phyloP scores from a whole-genome alignment of 2,888 invertebrate species.

The Melangyna quadrimaculata region DNA sequence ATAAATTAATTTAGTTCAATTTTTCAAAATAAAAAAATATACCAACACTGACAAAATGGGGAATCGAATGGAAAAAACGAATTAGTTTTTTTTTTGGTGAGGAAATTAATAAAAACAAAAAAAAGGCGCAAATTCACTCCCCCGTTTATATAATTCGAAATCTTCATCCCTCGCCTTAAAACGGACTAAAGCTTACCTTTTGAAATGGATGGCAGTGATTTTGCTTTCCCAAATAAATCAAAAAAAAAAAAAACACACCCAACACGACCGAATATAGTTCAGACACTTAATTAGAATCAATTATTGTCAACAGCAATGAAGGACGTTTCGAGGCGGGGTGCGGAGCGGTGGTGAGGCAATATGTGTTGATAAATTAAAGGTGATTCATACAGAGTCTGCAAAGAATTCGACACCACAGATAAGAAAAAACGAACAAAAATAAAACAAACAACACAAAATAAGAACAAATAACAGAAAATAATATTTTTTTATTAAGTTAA shows the following conservation, averaged over 20 bases:
- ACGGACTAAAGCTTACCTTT: not conserved
- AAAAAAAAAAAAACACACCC: conserved; percentile 22
- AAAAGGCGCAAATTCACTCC: not conserved
- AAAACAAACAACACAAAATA: not conserved
- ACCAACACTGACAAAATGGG: not conserved
- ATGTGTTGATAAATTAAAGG: conserved; percentile 15
- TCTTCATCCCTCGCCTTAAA: too few relatives aligned
- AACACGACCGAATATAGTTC: conserved; percentile 17
- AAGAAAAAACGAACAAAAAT: not conserved
- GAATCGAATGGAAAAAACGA: not conserved
- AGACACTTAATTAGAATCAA: conserved; percentile 54
- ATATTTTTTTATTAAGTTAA: not conserved
- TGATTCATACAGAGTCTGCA: conserved; percentile 22
- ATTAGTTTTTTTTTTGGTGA: not conserved
- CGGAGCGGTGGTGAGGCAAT: not conserved
- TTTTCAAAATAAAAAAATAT: not conserved
- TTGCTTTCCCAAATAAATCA: conserved; percentile 15
- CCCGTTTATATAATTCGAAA: not conserved
- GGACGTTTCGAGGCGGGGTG: not conserved
- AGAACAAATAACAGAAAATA: not conserved
- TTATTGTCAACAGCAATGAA: conserved; percentile 17
- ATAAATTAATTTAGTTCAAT: not conserved
- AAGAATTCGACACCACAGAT: conserved; percentile 21
- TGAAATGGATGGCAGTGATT: conserved; percentile 41
- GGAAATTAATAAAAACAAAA: not conserved